Base-by-base conservation (phyloP, 2,797 vertebrate species). In the Oceanodroma leucorhoa region DNA sequence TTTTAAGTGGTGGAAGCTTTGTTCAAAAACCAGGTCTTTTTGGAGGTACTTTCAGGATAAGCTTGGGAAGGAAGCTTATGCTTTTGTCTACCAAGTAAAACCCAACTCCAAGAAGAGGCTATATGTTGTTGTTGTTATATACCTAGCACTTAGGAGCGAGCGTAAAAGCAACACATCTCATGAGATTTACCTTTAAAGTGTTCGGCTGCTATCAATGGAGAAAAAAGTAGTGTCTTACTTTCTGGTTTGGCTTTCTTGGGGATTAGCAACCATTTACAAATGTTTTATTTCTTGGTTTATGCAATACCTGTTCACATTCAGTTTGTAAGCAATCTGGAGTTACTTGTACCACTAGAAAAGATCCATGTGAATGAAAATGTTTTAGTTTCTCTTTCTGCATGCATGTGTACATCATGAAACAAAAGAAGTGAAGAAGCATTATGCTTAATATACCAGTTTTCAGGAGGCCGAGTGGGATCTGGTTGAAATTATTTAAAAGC, bases 121-220 rank as follows among this genome's bases (percentile, higher is more conserved):
- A 0, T 10, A 4, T 21, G 17, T 73, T 29, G 2, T 6, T 65
- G 7, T 26, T 75, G 53, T 32, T 32, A 3, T 0, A 24, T n/a
- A 69, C 24, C 11, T 27, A 30, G 15, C 5, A 14, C 32, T 66
- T 54, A 27, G 8, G 23, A 32, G 6, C 0, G 0, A 58, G 50
- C 1, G 2, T 70, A 19, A 64, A 66, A 48, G 29, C 36, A 46
- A 1, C 5, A 4, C 32, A 36, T 48, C n/a, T 34, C 11, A 1
- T 32, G 45, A 71, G 14, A 53, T 71, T 67, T 57, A 34, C 13
- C 15, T 91, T 57, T 55, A 13, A 67, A 61, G 9, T 38, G 8
- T 38, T 65, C 89, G 55, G 6, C 60, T 87, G 43, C 53, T 83
- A 3, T 64, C 32, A 64, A 0, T 29, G 30, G 46, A 62, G 13